Conservation (phyloP, 2,797 vertebrate species). For the Potorous gilbertii region DNA sequence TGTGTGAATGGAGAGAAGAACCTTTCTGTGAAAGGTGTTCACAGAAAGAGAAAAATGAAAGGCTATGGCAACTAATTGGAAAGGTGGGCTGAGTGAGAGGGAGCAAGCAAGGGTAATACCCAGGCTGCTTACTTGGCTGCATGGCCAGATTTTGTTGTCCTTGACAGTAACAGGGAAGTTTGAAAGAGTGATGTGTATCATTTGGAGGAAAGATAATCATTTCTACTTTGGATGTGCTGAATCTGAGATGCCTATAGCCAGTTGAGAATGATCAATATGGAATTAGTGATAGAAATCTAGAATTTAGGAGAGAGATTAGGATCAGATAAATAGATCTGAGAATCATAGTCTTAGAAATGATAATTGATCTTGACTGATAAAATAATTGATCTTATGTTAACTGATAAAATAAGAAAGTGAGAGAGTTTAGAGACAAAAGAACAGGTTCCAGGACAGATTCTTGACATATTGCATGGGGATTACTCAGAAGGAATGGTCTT, state of each 20-base stretch:
- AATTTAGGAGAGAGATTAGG: not conserved
- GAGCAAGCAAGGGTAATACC: not conserved
- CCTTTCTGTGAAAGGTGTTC: not conserved
- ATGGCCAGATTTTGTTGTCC: not conserved
- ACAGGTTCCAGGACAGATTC: not conserved
- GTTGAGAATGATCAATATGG: not conserved
- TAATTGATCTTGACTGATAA: not conserved
- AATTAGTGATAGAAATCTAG: not conserved
- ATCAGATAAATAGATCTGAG: not conserved
- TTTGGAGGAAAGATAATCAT: not conserved
- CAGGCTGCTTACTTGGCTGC: not conserved
- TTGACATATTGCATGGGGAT: not conserved
- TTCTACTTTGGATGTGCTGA: not conserved
- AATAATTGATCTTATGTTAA: not conserved
- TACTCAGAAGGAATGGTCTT: not conserved
- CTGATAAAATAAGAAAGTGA: not conserved
- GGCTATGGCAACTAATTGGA: not conserved
- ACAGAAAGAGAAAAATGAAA: not conserved
- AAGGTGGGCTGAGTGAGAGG: not conserved
- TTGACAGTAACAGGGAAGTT: not conserved
- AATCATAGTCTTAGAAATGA: not conserved
- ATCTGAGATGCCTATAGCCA: not conserved
- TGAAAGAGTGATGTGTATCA: not conserved
- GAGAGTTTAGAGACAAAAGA: not conserved
- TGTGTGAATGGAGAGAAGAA: not conserved